A percentile compares a stretch with the other conserved stretches of the same genome.
Evolutionary conservation across 2,113 vertebrate genomes (phyloP).

Genomic region (Promerops cafer): DNA sequence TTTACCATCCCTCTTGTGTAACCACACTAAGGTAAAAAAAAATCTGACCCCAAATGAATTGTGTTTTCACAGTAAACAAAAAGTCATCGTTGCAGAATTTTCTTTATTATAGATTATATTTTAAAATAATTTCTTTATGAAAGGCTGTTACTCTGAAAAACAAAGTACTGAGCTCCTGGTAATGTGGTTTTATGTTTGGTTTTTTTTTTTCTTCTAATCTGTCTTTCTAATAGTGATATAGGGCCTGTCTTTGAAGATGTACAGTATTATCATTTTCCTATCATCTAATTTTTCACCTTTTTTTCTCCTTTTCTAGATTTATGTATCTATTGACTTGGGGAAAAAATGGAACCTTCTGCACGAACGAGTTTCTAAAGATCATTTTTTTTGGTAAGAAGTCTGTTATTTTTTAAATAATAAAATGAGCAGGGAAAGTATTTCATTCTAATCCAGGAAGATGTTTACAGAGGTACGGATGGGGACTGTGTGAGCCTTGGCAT

Average conservation of each 20-base stretch:
- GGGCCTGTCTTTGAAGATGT: background rate
- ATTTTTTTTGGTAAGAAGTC: conserved; percentile 85
- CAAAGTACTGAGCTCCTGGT: background rate
- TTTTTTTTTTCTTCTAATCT: background rate
- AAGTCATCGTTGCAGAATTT: background rate
- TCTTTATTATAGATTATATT: background rate
- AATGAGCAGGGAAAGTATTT: background rate
- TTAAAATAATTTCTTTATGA: background rate
- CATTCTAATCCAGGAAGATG: background rate
- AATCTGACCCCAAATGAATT: background rate
- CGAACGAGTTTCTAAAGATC: conserved; percentile 90
- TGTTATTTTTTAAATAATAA: background rate
- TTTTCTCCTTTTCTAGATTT: conserved; percentile 72
- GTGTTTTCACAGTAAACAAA: background rate
- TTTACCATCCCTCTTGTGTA: background rate
- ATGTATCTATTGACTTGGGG: conserved; percentile 85
- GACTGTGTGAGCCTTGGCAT: background rate
- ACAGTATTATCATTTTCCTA: background rate
- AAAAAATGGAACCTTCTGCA: conserved; percentile 90
- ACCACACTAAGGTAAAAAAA: background rate
- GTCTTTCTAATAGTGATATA: background rate
- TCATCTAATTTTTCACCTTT: background rate
- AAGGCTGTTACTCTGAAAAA: background rate
- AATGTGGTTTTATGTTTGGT: background rate
- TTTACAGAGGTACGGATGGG: background rate